These are phyloP conservation scores for Xylota segnis DNA, from an alignment of 2,888 invertebrate species.

Conservation along the genomic window DNA sequence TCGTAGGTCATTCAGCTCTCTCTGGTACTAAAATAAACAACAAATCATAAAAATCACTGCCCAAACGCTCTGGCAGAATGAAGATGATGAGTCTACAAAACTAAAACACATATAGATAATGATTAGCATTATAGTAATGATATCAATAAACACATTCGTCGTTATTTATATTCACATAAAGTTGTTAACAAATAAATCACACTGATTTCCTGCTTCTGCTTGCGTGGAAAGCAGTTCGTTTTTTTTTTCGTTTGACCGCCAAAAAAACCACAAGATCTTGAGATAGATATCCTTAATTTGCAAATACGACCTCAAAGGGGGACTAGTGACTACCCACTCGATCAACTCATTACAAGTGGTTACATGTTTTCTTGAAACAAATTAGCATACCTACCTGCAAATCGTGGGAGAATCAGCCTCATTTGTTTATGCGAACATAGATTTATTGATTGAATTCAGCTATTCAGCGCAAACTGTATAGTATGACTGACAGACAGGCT, in stretches of 20 bases:
- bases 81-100: slow-evolving; percentile 29
- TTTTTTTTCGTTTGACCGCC: slow-evolving; percentile 20
- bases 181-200: slow-evolving; percentile 59
- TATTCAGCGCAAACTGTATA: neutral
- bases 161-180: slow-evolving; percentile 62
- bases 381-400: slow-evolving; percentile 50
- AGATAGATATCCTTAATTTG: slow-evolving; percentile 31
- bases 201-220: slow-evolving; percentile 44
- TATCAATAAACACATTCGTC: slow-evolving; percentile 61
- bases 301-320: slow-evolving; percentile 31
- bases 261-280: slow-evolving; percentile 27
- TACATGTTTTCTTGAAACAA: slow-evolving; percentile 19
- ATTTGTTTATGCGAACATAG: slow-evolving; percentile 29
- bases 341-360: slow-evolving; percentile 14
- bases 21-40: slow-evolving; percentile 4
- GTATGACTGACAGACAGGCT: slow-evolving; percentile 29
- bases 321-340: slow-evolving; percentile 17
- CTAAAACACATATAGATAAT: slow-evolving; percentile 37
- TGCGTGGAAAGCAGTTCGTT: slow-evolving; percentile 18
- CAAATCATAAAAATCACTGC: slow-evolving; percentile 29
- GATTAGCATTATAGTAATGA: slow-evolving; percentile 66
- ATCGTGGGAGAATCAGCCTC: slow-evolving; percentile 43
- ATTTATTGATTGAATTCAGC: slow-evolving; percentile 17
- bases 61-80: slow-evolving; percentile 47
- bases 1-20: slow-evolving; percentile 72